Conservation (phyloP, 2,888 invertebrate genomes). For the Himalopsyche anomala region DNA sequence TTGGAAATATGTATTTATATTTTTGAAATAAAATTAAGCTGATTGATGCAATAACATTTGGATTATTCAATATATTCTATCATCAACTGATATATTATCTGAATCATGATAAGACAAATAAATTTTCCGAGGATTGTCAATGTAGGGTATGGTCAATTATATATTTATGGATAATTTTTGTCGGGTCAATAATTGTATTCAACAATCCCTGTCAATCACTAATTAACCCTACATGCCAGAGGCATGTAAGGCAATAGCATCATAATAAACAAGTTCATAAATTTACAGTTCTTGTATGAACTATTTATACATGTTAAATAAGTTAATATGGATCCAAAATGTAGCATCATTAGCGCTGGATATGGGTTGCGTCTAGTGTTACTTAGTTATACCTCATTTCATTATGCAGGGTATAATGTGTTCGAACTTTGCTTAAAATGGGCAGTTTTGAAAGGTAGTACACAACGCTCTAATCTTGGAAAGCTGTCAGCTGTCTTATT, state of each 20-base stretch:
- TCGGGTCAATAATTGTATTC: too few relatives aligned
- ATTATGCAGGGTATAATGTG: slow-evolving; percentile 15
- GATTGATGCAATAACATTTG: too few relatives aligned
- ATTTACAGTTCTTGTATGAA: not conserved
- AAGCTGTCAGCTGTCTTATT: not conserved
- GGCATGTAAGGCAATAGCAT: not conserved
- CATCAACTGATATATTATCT: too few relatives aligned
- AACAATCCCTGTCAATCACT: not conserved
- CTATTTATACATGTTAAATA: not conserved
- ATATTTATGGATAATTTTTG: too few relatives aligned
- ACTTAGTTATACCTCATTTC: not conserved
- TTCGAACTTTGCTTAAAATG: not conserved
- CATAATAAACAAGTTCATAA: not conserved
- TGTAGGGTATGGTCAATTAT: too few relatives aligned
- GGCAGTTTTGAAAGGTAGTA: not conserved
- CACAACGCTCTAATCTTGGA: not conserved
- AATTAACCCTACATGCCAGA: not conserved
- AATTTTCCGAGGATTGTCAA: too few relatives aligned
- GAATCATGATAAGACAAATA: too few relatives aligned
- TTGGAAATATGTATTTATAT: too few relatives aligned
- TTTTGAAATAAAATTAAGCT: too few relatives aligned
- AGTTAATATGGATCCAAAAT: not conserved
- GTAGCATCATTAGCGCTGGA: not conserved
- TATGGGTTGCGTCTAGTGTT: not conserved
- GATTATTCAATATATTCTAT: too few relatives aligned